phyloP scores from a whole-genome alignment of 2,888 invertebrate genomes.

The Ametastegia equiseti region DNA sequence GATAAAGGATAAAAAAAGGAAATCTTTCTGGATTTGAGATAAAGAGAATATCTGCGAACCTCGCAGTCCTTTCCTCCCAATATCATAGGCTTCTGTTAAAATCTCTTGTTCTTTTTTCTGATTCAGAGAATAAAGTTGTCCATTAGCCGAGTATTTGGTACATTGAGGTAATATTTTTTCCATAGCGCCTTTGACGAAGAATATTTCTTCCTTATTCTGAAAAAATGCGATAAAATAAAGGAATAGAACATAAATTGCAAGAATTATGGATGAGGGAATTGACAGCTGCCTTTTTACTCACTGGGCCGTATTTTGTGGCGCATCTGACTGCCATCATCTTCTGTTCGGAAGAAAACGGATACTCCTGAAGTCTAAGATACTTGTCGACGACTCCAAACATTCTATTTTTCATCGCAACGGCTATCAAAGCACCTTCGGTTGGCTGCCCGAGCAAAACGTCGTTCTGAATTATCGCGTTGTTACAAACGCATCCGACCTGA shows the following conservation, averaged over 20 bases:
- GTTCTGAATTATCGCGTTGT: constrained; percentile 94
- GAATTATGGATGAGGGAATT: too few species aligned
- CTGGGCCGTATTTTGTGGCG: constrained; percentile 86
- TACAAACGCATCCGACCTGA: constrained; percentile 92
- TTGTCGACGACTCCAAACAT: constrained; percentile 89
- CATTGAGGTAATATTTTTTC: constrained; percentile 94
- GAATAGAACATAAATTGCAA: too few species aligned
- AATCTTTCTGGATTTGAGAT: constrained; percentile 13
- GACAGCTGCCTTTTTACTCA: constrained; percentile 66
- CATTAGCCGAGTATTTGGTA: constrained; percentile 87
- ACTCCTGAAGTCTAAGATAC: constrained; percentile 92
- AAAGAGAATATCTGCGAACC: constrained; percentile 71
- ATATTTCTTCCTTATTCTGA: constrained; percentile 84
- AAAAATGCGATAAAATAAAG: constrained; percentile 50
- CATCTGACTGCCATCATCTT: constrained; percentile 99
- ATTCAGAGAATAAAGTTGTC: constrained; percentile 84
- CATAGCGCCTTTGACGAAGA: constrained; percentile 96
- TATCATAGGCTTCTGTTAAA: constrained; percentile 88
- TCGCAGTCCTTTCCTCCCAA: constrained; percentile 90
- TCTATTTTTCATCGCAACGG: constrained; percentile 95
- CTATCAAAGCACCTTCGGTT: constrained; percentile 97
- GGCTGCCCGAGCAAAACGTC: constrained; percentile 95
- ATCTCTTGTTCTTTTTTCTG: constrained; percentile 91
- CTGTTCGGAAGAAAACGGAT: constrained; percentile 96
- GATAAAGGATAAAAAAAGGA: too few species aligned